Evolutionary conservation across 2,113 vertebrate genomes (phyloP), one percentile per base, ranked within the genome.

Genomic region (Albula goreensis): DNA sequence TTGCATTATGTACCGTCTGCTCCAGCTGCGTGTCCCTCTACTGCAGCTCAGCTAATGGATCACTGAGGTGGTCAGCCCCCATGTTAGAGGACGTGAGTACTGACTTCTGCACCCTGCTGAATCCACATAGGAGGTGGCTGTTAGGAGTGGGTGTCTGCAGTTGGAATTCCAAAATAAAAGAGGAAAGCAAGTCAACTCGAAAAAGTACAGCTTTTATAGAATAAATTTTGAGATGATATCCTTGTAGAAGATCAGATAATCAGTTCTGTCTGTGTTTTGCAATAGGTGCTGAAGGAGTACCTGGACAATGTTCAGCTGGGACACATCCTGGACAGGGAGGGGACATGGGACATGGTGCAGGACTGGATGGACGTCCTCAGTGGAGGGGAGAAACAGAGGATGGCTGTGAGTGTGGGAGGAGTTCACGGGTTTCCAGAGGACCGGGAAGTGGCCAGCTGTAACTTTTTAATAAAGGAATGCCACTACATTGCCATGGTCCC

Each of bases 331-430:
- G 97, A 97, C 12, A 93, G 98, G 82, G 98, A 99, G 94, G 97
- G 97, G 83, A 96, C 94, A 88, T 99, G 98, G 98, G 97, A 99
- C 52, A 93, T 93, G 1, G 93, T 99, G 91, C 98, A 99, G 94
- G 98, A 99, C 78, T 99, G 98, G 98, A 99, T 99, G 98, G 98
- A 99, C 84, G 98, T 99, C 0, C 97, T 99, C 91, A 99, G 98
- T 79, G 98, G 98, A 89, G 98, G 98, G 93, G 98, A 99, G 66
- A 99, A 99, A 89, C 98, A 99, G 90, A 97, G 98, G 89, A 99
- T 99, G 98, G 98, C 98, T 10, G 98, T 99, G 94, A 94, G 96
- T 90, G 11, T 17, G 50, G n/a, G 41, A 50, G 60, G n/a, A 82
- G 90, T 78, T 50, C 50, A 15, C 1, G 50, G 50, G 9, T 13